Base-by-base conservation (phyloP, 2,888 invertebrate species). In the Oxyscelio sp. region DNA sequence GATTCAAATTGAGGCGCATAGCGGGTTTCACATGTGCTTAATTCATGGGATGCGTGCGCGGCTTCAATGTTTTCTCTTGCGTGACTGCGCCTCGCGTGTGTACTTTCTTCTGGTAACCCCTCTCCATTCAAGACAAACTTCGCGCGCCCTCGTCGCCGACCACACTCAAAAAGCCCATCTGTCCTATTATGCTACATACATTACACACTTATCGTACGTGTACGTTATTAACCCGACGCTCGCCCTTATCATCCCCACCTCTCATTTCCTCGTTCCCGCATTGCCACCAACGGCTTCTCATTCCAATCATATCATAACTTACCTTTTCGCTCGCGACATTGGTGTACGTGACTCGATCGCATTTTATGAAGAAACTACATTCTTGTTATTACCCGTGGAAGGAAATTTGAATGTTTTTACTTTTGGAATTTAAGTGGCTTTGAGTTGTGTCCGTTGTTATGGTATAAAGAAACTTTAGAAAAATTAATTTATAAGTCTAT, bases 191-290 rank as follows among this genome's bases (percentile, higher is more conserved):
- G 68, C 83, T 78, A 61, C 78, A 73, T 74, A 78, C 89, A 87
- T 91, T 89, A 90, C 89, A 89, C 88, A 85, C 88, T 89, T 90
- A 89, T 87, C 89, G 89, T 90, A 90, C 88, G n/a, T n/a, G n/a
- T n/a, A n/a, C n/a, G n/a, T n/a, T n/a, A n/a, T n/a, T n/a, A n/a
- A n/a, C n/a, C n/a, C n/a, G n/a, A n/a, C n/a, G n/a, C n/a, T n/a
- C n/a, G n/a, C n/a, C n/a, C n/a, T n/a, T n/a, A n/a, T n/a, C n/a
- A n/a, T n/a, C n/a, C n/a, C n/a, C n/a, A n/a, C n/a, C n/a, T n/a
- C n/a, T n/a, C n/a, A n/a, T n/a, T n/a, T n/a, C n/a, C 43, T 2
- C 17, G 6, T 4, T 38, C 22, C 15, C 61, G n/a, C 59, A 40
- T 52, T 43, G 52, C 61, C 54, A 40, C 65, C 63, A 52, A 4